Conservation (phyloP, 1,140 invertebrate species). For the Protaetia brevitarsis region DNA sequence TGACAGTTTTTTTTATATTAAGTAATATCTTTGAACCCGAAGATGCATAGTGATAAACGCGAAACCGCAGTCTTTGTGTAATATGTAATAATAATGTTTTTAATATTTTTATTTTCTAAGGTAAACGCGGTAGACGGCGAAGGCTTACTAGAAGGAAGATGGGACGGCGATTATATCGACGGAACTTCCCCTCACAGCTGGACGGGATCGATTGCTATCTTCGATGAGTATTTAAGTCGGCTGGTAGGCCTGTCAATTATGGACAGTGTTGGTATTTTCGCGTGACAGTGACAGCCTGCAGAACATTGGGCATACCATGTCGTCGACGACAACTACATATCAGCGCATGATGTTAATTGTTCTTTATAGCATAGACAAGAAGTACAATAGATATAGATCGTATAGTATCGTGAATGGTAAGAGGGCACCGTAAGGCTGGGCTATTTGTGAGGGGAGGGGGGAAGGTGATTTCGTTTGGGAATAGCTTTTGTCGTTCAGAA, state of each 20-base stretch:
- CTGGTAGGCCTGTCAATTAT: slow-evolving; percentile 67
- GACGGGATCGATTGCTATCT: slow-evolving; percentile 67
- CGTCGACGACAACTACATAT: slow-evolving; percentile 76
- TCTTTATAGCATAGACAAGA: slow-evolving; percentile 68
- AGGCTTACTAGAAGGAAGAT: slow-evolving; percentile 68
- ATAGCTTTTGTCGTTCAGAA: no score
- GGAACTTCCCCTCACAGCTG: slow-evolving; percentile 64
- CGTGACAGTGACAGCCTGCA: slow-evolving; percentile 64
- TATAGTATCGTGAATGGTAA: no score
- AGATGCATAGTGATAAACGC: no score
- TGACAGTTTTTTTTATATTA: no score
- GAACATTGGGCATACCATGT: slow-evolving; percentile 63
- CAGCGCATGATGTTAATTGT: slow-evolving; percentile 73
- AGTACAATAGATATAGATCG: background rate
- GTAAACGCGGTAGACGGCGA: slow-evolving; percentile 62
- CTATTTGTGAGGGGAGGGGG: no score
- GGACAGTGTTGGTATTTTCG: slow-evolving; percentile 82
- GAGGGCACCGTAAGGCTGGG: no score
- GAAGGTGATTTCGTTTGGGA: no score
- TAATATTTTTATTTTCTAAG: slow-evolving; percentile 43
- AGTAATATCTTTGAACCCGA: no score
- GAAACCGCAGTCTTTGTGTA: no score
- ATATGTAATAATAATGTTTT: background rate
- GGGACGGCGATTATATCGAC: slow-evolving; percentile 69
- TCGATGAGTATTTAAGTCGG: slow-evolving; percentile 65